phyloP scores from a whole-genome alignment of 2,113 vertebrate species.

The Pseudorasbora parva region DNA sequence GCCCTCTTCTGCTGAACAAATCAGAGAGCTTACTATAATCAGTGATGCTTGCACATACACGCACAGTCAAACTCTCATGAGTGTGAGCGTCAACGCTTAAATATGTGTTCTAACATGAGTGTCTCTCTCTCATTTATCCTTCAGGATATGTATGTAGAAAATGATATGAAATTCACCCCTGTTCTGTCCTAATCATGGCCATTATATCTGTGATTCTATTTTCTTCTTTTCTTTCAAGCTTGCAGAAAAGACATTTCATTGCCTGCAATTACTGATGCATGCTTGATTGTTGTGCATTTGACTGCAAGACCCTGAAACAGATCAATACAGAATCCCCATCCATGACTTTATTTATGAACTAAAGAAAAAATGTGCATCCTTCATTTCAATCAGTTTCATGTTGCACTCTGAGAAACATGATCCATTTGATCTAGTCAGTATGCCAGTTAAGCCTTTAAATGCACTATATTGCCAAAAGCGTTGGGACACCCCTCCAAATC shows the following conservation, averaged over 20 bases:
- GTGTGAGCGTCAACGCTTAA: background rate
- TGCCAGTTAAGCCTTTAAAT: no score
- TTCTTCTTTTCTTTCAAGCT: background rate
- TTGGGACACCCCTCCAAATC: no score
- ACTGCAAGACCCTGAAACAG: conserved; percentile 1
- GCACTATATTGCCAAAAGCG: no score
- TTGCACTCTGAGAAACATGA: background rate
- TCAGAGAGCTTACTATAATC: conserved; percentile 50
- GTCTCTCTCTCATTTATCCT: background rate
- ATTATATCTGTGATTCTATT: background rate
- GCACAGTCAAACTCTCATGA: background rate
- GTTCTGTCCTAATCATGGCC: background rate
- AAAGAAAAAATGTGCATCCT: background rate
- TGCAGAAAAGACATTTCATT: background rate
- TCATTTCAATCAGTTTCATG: background rate
- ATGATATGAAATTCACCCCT: background rate
- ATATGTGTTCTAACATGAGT: background rate
- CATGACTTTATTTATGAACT: background rate
- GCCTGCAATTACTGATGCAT: background rate
- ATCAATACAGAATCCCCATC: background rate
- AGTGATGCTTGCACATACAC: background rate
- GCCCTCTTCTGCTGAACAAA: conserved; percentile 65
- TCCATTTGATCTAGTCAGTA: no score
- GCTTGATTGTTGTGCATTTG: background rate
- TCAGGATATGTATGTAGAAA: background rate